Conservation (phyloP, 1,140 invertebrate genomes). For the Radopholus similis region DNA sequence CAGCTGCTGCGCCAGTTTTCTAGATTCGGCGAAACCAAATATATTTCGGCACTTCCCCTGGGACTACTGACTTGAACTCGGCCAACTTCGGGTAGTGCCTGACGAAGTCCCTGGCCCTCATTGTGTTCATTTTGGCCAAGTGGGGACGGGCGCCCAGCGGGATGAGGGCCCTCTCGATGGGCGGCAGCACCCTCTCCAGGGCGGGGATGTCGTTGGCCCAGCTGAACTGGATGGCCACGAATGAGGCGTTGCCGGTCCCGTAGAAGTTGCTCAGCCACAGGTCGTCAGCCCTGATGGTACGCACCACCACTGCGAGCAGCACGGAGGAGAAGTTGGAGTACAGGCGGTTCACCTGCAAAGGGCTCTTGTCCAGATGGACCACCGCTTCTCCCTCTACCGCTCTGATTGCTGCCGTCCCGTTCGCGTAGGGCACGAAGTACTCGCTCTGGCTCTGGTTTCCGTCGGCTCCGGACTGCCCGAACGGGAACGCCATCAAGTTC, state of each 20-base stretch:
- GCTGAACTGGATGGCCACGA: conserved; percentile 10
- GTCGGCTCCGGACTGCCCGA: conserved; percentile 1
- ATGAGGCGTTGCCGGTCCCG: not conserved
- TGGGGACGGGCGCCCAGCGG: not conserved
- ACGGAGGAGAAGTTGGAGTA: not conserved
- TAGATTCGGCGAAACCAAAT: not conserved
- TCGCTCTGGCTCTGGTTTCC: not conserved
- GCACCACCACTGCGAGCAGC: not conserved
- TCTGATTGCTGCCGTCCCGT: not conserved
- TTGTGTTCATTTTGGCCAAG: conserved; percentile 11
- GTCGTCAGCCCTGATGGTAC: not conserved
- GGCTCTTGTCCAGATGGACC: no score
- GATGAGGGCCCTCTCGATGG: conserved; percentile 3
- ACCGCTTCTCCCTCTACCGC: no score
- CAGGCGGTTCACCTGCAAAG: not conserved
- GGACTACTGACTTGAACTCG: not conserved
- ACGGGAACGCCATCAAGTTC: not conserved
- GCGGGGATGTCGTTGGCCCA: not conserved
- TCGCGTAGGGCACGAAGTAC: conserved; percentile 3
- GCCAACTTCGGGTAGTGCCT: not conserved
- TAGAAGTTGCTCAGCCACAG: conserved; percentile 4
- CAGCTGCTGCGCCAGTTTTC: not conserved
- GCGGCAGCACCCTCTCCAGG: not conserved
- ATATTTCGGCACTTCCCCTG: not conserved
- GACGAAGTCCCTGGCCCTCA: not conserved